Percentiles rank a stretch among this genome's conserved stretches.
These are phyloP conservation scores for Drosophila albomicans DNA, from an alignment of 1,140 invertebrate species.

Conservation along the genomic window DNA sequence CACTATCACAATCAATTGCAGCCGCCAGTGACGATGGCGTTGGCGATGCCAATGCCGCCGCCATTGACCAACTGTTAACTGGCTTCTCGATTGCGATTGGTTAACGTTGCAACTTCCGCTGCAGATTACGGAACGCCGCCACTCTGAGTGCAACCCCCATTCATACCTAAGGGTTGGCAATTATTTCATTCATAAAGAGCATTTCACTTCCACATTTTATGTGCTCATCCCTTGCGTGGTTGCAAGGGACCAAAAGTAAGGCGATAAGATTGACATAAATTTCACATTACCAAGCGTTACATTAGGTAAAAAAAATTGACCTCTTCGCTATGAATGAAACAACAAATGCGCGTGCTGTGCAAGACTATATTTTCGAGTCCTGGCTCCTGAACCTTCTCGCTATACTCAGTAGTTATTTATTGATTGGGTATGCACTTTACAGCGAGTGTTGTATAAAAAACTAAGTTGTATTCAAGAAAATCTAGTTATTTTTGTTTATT, in stretches of 20 bases:
- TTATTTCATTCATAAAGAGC: slow-evolving; percentile 63
- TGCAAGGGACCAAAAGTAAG: slow-evolving; percentile 36
- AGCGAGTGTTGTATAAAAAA: background rate
- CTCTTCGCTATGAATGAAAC: slow-evolving; percentile 72
- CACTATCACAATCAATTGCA: slow-evolving; percentile 52
- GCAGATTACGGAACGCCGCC: slow-evolving; percentile 42
- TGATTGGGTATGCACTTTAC: background rate
- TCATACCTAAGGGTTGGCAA: slow-evolving; percentile 42
- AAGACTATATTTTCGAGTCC: background rate
- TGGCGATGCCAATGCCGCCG: slow-evolving; percentile 64
- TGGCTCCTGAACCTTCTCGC: background rate
- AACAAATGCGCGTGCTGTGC: slow-evolving; percentile 44
- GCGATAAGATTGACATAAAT: slow-evolving; percentile 82
- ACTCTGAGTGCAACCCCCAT: slow-evolving; percentile 38
- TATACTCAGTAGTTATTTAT: background rate
- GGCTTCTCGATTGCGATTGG: slow-evolving; percentile 57
- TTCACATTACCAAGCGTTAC: slow-evolving; percentile 66
- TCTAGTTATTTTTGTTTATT: too few relatives aligned
- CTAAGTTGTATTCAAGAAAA: too few relatives aligned
- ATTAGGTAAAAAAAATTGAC: slow-evolving; percentile 50
- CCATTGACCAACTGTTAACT: slow-evolving; percentile 71
- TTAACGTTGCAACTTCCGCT: slow-evolving; percentile 41
- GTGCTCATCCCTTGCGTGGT: slow-evolving; percentile 33
- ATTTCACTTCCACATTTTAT: slow-evolving; percentile 48
- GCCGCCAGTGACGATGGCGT: slow-evolving; percentile 37